Evolutionary conservation across 1,140 invertebrate genomes (phyloP).

Genomic region (Calycopis cecrops): DNA sequence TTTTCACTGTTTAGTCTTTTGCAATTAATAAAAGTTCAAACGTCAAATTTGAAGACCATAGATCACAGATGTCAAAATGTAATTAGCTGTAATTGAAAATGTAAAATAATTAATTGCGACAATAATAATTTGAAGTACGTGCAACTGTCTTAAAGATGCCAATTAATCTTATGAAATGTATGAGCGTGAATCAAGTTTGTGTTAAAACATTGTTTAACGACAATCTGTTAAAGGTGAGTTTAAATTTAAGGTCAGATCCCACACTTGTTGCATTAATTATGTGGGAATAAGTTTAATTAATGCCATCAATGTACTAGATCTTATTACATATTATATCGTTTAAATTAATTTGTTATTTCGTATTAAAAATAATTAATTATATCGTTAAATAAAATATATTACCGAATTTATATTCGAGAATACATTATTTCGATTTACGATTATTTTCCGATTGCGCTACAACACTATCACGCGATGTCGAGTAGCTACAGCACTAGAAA

Average conservation of each 20-base stretch:
- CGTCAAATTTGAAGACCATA: not conserved
- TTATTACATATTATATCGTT: not conserved
- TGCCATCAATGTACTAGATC: not conserved
- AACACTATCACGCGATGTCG: not conserved
- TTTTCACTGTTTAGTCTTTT: not conserved
- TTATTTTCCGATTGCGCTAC: too few species aligned
- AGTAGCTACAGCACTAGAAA: conserved; percentile 23
- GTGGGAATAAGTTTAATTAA: conserved; percentile 3
- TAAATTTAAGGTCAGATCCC: conserved; percentile 1
- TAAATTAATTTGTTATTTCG: not conserved
- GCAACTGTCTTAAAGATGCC: too few species aligned
- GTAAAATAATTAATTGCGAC: too few species aligned
- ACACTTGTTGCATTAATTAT: not conserved
- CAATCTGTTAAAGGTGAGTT: conserved; percentile 1
- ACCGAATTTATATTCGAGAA: too few species aligned
- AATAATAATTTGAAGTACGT: too few species aligned
- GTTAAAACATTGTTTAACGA: not conserved
- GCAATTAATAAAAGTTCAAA: not conserved
- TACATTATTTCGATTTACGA: too few species aligned
- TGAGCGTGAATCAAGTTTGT: not conserved
- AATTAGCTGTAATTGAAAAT: too few species aligned
- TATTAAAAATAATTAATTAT: not conserved
- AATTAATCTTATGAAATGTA: too few species aligned
- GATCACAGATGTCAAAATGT: not conserved
- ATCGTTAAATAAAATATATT: too few species aligned